Conservation (phyloP, 2,797 vertebrate genomes). For the Thamnophis elegans region DNA sequence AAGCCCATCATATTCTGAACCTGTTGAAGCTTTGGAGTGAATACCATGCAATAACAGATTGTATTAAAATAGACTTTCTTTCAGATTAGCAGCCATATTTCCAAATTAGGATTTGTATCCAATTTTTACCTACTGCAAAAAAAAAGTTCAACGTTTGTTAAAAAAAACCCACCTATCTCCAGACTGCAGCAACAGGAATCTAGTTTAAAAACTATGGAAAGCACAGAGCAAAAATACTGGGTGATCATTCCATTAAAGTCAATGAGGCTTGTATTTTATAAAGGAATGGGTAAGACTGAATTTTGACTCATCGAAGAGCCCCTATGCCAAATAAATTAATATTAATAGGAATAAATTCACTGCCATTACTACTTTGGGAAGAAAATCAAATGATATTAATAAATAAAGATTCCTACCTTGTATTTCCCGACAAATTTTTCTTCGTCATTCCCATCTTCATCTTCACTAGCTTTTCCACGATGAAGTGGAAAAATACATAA, state of each 20-base stretch:
- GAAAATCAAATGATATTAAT: not conserved
- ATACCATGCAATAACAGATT: not conserved
- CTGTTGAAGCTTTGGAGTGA: not conserved
- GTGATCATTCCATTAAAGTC: not conserved
- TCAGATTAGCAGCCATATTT: not conserved
- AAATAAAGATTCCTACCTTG: constrained; percentile 76
- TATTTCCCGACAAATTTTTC: constrained; percentile 87
- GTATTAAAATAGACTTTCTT: not conserved
- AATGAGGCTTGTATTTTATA: not conserved
- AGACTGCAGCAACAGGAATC: not conserved
- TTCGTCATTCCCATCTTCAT: constrained; percentile 83
- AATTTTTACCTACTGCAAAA: not conserved
- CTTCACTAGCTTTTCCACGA: constrained; percentile 81
- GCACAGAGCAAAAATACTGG: not conserved
- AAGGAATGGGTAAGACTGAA: not conserved
- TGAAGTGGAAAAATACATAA: constrained; percentile 83
- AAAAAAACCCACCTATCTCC: not conserved
- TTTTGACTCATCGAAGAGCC: not conserved
- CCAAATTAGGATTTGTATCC: not conserved
- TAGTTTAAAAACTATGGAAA: not conserved
- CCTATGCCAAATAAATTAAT: not conserved
- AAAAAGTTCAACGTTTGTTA: not conserved
- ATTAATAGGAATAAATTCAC: not conserved
- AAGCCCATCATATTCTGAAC: not conserved
- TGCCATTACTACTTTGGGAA: not conserved